phyloP scores from a whole-genome alignment of 1,140 invertebrate species.

The Phortica variegata region DNA sequence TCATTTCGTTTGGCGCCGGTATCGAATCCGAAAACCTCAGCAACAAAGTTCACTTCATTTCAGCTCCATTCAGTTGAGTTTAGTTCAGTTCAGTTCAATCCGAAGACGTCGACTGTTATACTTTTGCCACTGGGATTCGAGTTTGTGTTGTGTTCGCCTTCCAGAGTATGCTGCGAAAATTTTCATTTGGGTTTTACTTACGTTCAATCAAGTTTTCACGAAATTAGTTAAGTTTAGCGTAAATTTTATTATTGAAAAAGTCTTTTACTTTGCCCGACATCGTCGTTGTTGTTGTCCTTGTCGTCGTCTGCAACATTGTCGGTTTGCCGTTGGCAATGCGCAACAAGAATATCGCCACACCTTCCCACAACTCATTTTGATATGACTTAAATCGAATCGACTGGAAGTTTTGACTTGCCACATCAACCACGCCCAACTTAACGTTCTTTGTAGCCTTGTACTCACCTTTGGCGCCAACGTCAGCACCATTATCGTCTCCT shows the following conservation, averaged over 20 bases:
- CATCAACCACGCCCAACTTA: neutral
- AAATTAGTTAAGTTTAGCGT: constrained; percentile 39
- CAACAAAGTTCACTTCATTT: too few relatives aligned
- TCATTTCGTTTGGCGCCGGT: constrained; percentile 11
- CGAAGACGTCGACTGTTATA: constrained; percentile 10
- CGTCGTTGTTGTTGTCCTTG: too few relatives aligned
- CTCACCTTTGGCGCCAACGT: neutral
- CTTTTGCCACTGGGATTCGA: too few relatives aligned
- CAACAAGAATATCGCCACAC: neutral
- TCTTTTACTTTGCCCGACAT: too few relatives aligned
- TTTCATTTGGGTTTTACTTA: constrained; percentile 35
- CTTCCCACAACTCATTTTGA: neutral
- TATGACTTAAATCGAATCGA: neutral
- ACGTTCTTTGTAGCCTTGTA: neutral
- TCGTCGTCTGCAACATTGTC: too few relatives aligned
- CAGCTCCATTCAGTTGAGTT: too few relatives aligned
- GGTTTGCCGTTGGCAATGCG: neutral
- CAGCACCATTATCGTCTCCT: too few relatives aligned
- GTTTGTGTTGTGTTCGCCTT: too few relatives aligned
- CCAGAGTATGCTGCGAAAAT: constrained; percentile 21
- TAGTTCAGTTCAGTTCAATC: too few relatives aligned
- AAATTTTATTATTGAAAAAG: constrained; percentile 24
- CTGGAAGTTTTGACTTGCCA: neutral
- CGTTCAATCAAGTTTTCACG: constrained; percentile 34
- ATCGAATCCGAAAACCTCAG: neutral